Evolutionary conservation across 2,888 invertebrate species (phyloP).

Genomic region (Ornithoptera alexandrae): DNA sequence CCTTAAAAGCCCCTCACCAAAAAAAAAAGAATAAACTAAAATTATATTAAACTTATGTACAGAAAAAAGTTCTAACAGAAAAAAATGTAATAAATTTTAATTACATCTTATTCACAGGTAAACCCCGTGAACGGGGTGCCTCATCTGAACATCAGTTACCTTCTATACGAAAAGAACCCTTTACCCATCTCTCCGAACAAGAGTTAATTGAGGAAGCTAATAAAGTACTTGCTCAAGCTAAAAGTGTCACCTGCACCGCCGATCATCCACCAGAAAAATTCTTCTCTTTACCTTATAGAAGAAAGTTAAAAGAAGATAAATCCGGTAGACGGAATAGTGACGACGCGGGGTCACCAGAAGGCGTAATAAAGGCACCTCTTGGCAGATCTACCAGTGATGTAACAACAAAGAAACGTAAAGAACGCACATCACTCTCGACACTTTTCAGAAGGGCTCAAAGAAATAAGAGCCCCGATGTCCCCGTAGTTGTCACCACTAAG

Average conservation of each 20-base stretch:
- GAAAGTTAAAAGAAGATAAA: slow-evolving; percentile 73
- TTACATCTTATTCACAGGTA: slow-evolving; percentile 58
- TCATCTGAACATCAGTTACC: slow-evolving; percentile 56
- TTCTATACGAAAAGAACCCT: slow-evolving; percentile 74
- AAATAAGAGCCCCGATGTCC: slow-evolving; percentile 72
- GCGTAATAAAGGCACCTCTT: slow-evolving; percentile 58
- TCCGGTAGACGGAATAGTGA: slow-evolving; percentile 74
- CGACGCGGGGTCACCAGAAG: slow-evolving; percentile 67
- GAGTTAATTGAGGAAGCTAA: slow-evolving; percentile 89
- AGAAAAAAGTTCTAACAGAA: background rate
- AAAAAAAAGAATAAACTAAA: too few relatives aligned
- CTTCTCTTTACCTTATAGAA: slow-evolving; percentile 84
- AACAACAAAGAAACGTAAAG: slow-evolving; percentile 66
- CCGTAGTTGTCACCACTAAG: slow-evolving; percentile 71
- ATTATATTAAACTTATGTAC: background rate
- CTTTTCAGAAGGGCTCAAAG: slow-evolving; percentile 82
- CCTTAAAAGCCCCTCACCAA: too few relatives aligned
- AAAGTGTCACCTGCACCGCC: slow-evolving; percentile 84
- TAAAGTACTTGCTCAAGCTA: slow-evolving; percentile 86
- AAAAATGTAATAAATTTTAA: slow-evolving; percentile 2
- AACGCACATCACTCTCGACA: slow-evolving; percentile 83
- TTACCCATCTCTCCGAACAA: slow-evolving; percentile 84
- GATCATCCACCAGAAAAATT: slow-evolving; percentile 82
- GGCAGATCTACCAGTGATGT: slow-evolving; percentile 81
- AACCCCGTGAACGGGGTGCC: slow-evolving; percentile 69